A percentile compares a stretch with the other conserved stretches of the same genome.
Evolutionary conservation across 2,888 invertebrate genomes (phyloP).

Genomic region (Lampropteryx suffumata): DNA sequence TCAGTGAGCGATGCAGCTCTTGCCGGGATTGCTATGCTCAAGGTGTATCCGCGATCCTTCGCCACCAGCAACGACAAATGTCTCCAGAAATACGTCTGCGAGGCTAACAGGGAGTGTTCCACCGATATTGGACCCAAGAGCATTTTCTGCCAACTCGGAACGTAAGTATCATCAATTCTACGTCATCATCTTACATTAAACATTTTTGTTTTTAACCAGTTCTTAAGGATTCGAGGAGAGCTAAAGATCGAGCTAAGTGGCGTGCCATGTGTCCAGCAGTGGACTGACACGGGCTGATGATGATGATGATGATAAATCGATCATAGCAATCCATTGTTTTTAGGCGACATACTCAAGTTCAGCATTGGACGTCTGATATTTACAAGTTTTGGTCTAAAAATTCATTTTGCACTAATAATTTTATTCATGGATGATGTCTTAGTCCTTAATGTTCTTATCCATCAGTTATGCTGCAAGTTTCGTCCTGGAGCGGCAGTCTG

Average conservation of each 20-base stretch:
- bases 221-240: too few relatives aligned
- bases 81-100: slow-evolving; percentile 94
- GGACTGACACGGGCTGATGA: too few relatives aligned
- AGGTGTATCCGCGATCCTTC: slow-evolving; percentile 93
- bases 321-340: too few relatives aligned
- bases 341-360: too few relatives aligned
- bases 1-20: slow-evolving; percentile 95
- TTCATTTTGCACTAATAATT: too few relatives aligned
- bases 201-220: too few relatives aligned
- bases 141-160: slow-evolving; percentile 96
- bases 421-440: background rate
- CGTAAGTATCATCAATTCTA: slow-evolving; percentile 85
- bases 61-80: slow-evolving; percentile 91
- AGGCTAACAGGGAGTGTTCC: slow-evolving; percentile 94
- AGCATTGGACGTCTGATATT: too few relatives aligned
- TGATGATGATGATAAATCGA: too few relatives aligned
- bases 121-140: slow-evolving; percentile 91
- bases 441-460: slow-evolving; percentile 23
- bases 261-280: too few relatives aligned
- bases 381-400: too few relatives aligned
- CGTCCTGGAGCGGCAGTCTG: slow-evolving; percentile 89
- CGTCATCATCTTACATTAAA: too few relatives aligned
- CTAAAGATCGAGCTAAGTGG: too few relatives aligned
- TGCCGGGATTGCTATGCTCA: slow-evolving; percentile 93
- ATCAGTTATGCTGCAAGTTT: slow-evolving; percentile 93